phyloP scores from a whole-genome alignment of 2,113 vertebrate species.

The Mola mola region DNA sequence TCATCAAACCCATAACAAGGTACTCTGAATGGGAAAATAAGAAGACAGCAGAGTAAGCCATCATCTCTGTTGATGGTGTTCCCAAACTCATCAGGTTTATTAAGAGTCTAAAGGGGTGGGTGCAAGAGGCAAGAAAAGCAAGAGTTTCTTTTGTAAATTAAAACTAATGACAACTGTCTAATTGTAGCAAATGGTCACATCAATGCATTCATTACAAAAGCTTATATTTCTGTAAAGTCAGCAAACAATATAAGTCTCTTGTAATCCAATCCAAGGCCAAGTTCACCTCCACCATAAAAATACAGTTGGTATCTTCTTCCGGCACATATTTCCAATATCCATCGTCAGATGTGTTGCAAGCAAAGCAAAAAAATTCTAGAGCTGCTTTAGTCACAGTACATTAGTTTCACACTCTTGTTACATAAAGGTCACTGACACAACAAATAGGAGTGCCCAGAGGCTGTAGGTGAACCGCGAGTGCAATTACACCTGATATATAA shows the following conservation, averaged over 20 bases:
- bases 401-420: constrained; percentile 41
- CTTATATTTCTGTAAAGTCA: constrained; percentile 41
- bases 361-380: constrained; percentile 41
- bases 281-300: background rate
- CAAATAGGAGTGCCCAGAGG: constrained; percentile 48
- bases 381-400: constrained; percentile 55
- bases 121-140: no score
- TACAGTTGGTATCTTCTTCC: background rate
- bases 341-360: constrained; percentile 17
- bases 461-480: constrained; percentile 50
- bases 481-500: constrained; percentile 53
- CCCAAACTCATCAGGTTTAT: constrained; percentile 51
- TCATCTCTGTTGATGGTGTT: no score
- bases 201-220: constrained; percentile 32
- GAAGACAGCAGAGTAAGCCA: no score
- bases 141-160: constrained; percentile 1
- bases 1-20: no score
- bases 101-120: background rate
- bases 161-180: constrained; percentile 19
- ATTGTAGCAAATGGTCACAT: constrained; percentile 26
- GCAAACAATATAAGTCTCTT: constrained; percentile 41
- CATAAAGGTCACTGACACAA: constrained; percentile 67
- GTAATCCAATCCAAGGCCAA: constrained; percentile 48
- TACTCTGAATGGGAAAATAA: no score
- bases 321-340: constrained; percentile 33